These are phyloP conservation scores for Pluvianellus socialis DNA, from an alignment of 2,113 vertebrate genomes.

Conservation along the genomic window DNA sequence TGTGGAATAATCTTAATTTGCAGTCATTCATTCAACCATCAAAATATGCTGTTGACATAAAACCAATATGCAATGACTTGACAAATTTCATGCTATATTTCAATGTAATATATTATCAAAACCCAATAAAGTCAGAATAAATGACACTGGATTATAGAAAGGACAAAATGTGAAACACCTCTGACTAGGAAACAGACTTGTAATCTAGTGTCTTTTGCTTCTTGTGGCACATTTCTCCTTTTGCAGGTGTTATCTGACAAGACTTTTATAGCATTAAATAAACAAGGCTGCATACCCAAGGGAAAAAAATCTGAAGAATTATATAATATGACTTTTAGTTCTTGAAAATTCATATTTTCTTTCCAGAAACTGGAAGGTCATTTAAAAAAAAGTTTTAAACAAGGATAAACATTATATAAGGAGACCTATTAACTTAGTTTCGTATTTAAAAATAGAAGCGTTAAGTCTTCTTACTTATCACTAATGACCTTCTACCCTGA, in stretches of 20 bases:
- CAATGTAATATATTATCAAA: not conserved
- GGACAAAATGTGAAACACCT: not conserved
- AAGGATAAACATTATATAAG: not conserved
- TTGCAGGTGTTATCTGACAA: not conserved
- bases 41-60: not conserved
- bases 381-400: not conserved
- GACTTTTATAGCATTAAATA: not conserved
- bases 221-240: not conserved
- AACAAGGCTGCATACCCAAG: not conserved
- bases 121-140: not conserved
- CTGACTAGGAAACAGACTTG: not conserved
- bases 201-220: not conserved
- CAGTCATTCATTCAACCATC: not conserved
- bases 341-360: not conserved
- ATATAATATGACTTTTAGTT: not conserved
- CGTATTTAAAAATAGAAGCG: not conserved
- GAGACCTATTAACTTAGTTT: not conserved
- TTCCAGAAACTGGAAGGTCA: not conserved
- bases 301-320: not conserved
- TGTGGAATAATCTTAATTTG: not conserved
- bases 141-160: not conserved
- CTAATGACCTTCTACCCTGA: not conserved
- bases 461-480: not conserved
- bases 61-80: not conserved
- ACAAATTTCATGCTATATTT: not conserved